phyloP scores from a whole-genome alignment of 2,888 invertebrate species.

The Ophion ventricosus region DNA sequence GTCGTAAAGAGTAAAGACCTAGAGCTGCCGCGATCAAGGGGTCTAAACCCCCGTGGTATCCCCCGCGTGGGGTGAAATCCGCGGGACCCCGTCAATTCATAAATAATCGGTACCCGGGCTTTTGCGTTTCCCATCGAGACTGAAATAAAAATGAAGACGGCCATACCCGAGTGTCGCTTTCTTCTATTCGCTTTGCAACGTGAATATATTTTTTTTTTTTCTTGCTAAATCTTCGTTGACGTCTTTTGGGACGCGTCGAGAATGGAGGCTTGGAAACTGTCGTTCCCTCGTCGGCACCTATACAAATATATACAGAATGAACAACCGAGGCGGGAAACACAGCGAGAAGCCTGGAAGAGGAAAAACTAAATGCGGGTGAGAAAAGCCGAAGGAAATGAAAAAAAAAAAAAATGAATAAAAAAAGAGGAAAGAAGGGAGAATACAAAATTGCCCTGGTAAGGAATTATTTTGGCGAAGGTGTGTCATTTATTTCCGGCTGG shows the following conservation, averaged over 20 bases:
- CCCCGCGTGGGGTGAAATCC: slow-evolving; percentile 29
- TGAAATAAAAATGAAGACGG: slow-evolving; percentile 55
- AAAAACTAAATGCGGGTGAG: slow-evolving; percentile 15
- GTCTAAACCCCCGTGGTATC: slow-evolving; percentile 5
- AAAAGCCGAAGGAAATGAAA: slow-evolving; percentile 17
- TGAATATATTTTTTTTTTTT: slow-evolving; percentile 60
- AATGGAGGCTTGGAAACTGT: slow-evolving; percentile 22
- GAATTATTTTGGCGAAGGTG: slow-evolving; percentile 44
- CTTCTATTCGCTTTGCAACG: slow-evolving; percentile 59
- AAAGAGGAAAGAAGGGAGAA: background rate
- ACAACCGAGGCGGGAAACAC: slow-evolving; percentile 16
- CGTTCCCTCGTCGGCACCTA: slow-evolving; percentile 10
- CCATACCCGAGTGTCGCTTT: background rate
- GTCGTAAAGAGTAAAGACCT: slow-evolving; percentile 27
- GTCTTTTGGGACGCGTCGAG: slow-evolving; percentile 35
- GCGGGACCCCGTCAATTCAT: slow-evolving; percentile 64
- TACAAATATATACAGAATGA: background rate
- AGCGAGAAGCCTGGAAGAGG: slow-evolving; percentile 2
- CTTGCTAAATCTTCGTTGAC: slow-evolving; percentile 54
- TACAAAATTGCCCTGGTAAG: slow-evolving; percentile 16
- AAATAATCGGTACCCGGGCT: slow-evolving; percentile 66
- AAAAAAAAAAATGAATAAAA: slow-evolving; percentile 17
- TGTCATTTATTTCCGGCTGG: slow-evolving; percentile 44
- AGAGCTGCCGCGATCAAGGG: slow-evolving; percentile 22
- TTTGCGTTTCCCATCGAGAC: background rate